Evolutionary conservation across 2,113 vertebrate genomes (phyloP).

Genomic region (Pholis gunnellus): DNA sequence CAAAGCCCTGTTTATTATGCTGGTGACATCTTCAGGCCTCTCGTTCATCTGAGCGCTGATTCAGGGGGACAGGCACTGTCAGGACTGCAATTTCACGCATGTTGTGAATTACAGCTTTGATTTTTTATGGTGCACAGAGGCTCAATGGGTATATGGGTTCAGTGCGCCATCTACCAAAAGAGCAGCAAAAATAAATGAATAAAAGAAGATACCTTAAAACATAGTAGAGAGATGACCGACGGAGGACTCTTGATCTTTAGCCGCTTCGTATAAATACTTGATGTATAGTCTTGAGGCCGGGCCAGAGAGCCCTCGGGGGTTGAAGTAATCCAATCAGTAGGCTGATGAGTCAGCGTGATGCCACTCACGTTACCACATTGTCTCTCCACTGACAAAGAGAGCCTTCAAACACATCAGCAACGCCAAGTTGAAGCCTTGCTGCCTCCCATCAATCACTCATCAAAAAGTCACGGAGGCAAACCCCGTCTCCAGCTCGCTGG

Average conservation of each 20-base stretch:
- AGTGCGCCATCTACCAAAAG: constrained; percentile 40
- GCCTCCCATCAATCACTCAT: constrained; percentile 70
- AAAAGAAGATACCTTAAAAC: constrained; percentile 38
- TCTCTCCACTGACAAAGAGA: constrained; percentile 71
- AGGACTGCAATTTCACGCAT: constrained; percentile 73
- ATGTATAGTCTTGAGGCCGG: constrained; percentile 58
- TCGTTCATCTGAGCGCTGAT: constrained; percentile 76
- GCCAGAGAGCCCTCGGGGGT: constrained; percentile 37
- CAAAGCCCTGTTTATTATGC: constrained; percentile 79
- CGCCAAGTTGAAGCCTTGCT: constrained; percentile 42
- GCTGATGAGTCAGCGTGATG: constrained; percentile 76
- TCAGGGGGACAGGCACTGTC: constrained; percentile 74
- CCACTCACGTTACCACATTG: constrained; percentile 72
- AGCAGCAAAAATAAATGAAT: constrained; percentile 41
- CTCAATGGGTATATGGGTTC: constrained; percentile 64
- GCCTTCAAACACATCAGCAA: constrained; percentile 73
- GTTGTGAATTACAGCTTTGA: constrained; percentile 70
- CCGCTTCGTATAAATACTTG: constrained; percentile 74
- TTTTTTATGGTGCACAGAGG: constrained; percentile 67
- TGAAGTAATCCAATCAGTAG: constrained; percentile 60
- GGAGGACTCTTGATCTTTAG: constrained; percentile 57
- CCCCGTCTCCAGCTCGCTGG: constrained; percentile 33
- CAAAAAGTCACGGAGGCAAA: constrained; percentile 59
- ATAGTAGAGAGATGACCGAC: constrained; percentile 27
- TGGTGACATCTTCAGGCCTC: constrained; percentile 74